These are phyloP conservation scores for Sycophaga agraensis DNA, from an alignment of 1,140 invertebrate species.

Conservation along the genomic window DNA sequence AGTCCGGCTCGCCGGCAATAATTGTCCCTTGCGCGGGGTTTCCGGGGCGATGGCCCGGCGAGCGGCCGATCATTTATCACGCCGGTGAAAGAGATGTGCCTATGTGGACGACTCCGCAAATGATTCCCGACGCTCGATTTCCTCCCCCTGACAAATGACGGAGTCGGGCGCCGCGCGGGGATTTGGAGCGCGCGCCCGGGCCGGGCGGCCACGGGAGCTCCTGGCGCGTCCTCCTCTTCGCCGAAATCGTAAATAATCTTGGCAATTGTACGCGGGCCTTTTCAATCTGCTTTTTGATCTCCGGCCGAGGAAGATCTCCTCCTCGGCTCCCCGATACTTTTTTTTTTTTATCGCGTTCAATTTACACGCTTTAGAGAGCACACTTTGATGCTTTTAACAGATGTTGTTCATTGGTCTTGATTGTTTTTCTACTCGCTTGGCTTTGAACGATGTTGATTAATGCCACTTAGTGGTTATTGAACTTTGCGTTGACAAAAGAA, in stretches of 20 bases:
- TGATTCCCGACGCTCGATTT: slow-evolving; percentile 10
- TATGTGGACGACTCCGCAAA: slow-evolving; percentile 19
- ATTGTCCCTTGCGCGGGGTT: slow-evolving; percentile 1
- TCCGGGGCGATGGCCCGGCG: neutral
- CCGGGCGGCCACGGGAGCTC: no score
- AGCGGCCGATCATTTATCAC: slow-evolving; percentile 25
- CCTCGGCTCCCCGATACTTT: neutral
- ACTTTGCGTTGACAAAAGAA: no score
- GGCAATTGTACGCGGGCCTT: neutral
- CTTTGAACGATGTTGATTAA: no score
- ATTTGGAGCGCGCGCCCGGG: no score
- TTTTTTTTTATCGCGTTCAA: neutral
- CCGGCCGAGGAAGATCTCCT: no score
- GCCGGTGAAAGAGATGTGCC: slow-evolving; percentile 11
- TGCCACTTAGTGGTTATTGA: no score
- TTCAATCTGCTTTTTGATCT: no score
- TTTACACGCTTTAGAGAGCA: neutral
- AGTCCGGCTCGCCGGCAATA: neutral
- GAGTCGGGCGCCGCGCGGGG: slow-evolving; percentile 1
- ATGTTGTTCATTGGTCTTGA: neutral
- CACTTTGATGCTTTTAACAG: neutral
- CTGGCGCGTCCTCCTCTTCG: no score
- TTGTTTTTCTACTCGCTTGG: neutral
- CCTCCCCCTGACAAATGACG: slow-evolving; percentile 20
- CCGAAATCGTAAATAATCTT: slow-evolving; percentile 14